phyloP scores from a whole-genome alignment of 2,797 vertebrate species.

The Malurus splendens region DNA sequence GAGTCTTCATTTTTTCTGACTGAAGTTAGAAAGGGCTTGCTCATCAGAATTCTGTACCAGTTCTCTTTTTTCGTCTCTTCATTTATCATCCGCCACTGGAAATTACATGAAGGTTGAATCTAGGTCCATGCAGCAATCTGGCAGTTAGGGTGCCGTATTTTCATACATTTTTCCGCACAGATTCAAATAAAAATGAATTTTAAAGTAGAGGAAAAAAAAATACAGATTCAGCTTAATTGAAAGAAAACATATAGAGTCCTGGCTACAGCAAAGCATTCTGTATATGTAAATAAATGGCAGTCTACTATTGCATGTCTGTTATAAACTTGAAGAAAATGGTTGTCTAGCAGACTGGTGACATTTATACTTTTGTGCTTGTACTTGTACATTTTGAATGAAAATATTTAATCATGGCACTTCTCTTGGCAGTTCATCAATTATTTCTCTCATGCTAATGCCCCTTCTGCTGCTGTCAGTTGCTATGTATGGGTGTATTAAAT shows the following conservation, averaged over 20 bases:
- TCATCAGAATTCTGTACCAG: conserved; percentile 14
- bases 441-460: background rate
- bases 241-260: background rate
- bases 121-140: background rate
- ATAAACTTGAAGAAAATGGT: background rate
- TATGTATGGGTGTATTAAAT: background rate
- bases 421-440: background rate
- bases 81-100: conserved; percentile 14
- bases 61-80: background rate
- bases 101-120: background rate
- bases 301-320: background rate
- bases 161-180: background rate
- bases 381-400: background rate
- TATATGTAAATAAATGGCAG: background rate
- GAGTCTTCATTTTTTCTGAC: background rate
- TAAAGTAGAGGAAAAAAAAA: background rate
- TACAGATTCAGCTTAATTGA: background rate
- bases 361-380: background rate
- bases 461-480: background rate
- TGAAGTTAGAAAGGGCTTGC: background rate
- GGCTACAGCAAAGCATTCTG: background rate
- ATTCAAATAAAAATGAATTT: background rate
- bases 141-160: background rate
- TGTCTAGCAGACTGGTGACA: background rate
- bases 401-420: background rate